phyloP scores from a whole-genome alignment of 2,797 vertebrate species.

The Hippoglossus hippoglossus region DNA sequence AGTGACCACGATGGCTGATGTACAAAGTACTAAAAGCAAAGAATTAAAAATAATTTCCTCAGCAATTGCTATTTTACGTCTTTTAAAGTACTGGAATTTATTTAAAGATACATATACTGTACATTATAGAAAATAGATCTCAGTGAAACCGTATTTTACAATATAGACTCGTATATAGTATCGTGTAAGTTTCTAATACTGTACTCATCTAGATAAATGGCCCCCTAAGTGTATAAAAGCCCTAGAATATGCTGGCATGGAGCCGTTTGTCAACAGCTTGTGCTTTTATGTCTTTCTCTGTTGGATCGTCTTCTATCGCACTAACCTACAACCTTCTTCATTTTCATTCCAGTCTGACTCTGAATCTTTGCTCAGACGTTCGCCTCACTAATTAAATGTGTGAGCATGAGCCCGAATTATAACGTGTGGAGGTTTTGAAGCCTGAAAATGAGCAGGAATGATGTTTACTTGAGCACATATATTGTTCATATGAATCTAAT shows the following conservation, averaged over 20 bases:
- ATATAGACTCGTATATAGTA: too few species aligned
- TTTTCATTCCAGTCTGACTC: too few species aligned
- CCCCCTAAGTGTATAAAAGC: background rate
- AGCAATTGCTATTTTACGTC: background rate
- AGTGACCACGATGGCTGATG: background rate
- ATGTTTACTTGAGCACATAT: too few species aligned
- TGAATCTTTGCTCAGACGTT: too few species aligned
- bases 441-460: too few species aligned
- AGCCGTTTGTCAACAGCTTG: conserved; percentile 15
- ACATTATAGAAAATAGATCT: background rate
- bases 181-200: too few species aligned
- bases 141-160: background rate
- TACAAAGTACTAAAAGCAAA: background rate
- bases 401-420: background rate
- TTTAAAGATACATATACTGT: background rate
- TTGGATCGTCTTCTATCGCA: conserved; percentile 12
- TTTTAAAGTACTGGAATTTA: too few species aligned
- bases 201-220: background rate
- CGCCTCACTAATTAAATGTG: conserved; percentile 1
- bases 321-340: background rate
- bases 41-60: background rate
- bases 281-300: conserved; percentile 1
- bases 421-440: too few species aligned
- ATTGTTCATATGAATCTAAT: too few species aligned
- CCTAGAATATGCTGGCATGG: background rate